Conservation (phyloP, 2,888 invertebrate genomes). For the Trichopria drosophilae region DNA sequence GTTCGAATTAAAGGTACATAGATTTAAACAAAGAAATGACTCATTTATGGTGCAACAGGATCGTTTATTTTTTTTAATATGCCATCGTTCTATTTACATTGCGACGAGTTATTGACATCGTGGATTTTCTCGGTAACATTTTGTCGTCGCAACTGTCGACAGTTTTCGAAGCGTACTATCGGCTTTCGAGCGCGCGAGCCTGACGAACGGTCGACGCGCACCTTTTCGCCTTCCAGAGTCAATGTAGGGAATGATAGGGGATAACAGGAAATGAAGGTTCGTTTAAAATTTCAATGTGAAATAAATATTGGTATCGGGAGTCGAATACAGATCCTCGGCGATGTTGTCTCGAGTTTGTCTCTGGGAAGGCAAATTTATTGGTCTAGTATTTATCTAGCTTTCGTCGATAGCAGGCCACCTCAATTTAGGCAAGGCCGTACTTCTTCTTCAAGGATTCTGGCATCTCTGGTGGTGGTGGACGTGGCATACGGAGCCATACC, state of each 20-base stretch:
- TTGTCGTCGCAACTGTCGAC: no score
- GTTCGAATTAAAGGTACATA: no score
- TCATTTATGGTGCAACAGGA: conserved; percentile 35
- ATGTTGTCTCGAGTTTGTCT: conserved; percentile 7
- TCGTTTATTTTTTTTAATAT: conserved; percentile 51
- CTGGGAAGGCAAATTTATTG: conserved; percentile 46
- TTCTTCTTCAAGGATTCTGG: conserved; percentile 86
- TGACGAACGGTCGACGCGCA: no score
- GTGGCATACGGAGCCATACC: conserved; percentile 79
- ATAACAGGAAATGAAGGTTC: no score
- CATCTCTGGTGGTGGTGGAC: conserved; percentile 96
- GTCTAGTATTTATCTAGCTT: conserved; percentile 47
- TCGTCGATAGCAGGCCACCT: conserved; percentile 27
- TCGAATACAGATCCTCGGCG: no score
- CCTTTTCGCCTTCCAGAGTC: no score
- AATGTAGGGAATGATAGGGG: no score
- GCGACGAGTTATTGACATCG: conserved; percentile 38
- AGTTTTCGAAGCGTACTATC: conserved; percentile 20
- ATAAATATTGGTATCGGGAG: no score
- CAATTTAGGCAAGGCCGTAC: conserved; percentile 50
- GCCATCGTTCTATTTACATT: conserved; percentile 50
- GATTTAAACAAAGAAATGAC: no score
- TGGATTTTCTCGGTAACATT: no score
- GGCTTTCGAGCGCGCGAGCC: not conserved
- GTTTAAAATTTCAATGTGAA: no score